These are phyloP conservation scores for Lottia scabra DNA, from an alignment of 2,888 invertebrate genomes.

Conservation along the genomic window DNA sequence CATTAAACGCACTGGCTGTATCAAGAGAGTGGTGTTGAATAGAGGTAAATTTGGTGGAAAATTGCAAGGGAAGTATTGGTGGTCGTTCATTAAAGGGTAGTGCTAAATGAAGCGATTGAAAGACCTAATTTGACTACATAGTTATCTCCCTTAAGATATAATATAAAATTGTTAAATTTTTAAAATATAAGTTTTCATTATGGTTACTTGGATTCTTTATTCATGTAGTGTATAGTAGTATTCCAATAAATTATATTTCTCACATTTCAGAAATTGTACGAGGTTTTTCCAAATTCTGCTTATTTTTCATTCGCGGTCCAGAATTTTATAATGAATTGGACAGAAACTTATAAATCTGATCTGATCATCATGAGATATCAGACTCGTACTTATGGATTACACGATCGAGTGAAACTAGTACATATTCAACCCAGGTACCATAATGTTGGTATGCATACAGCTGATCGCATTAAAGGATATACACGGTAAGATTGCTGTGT, in stretches of 20 bases:
- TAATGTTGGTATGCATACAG: neutral
- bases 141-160: too few species aligned
- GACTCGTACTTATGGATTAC: neutral
- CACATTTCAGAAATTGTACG: neutral
- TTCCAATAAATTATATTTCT: neutral
- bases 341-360: neutral
- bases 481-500: too few species aligned
- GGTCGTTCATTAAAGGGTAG: too few species aligned
- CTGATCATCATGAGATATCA: neutral
- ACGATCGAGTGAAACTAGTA: neutral
- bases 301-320: neutral
- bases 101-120: too few species aligned
- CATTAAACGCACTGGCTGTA: too few species aligned
- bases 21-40: too few species aligned
- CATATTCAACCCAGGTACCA: neutral
- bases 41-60: too few species aligned
- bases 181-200: too few species aligned
- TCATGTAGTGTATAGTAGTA: neutral
- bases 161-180: too few species aligned
- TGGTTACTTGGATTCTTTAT: too few species aligned
- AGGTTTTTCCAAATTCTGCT: neutral
- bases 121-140: too few species aligned
- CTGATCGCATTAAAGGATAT: neutral
- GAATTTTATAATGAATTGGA: neutral
- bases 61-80: too few species aligned